phyloP scores from a whole-genome alignment of 2,797 vertebrate species.

The Tenualosa ilisha region DNA sequence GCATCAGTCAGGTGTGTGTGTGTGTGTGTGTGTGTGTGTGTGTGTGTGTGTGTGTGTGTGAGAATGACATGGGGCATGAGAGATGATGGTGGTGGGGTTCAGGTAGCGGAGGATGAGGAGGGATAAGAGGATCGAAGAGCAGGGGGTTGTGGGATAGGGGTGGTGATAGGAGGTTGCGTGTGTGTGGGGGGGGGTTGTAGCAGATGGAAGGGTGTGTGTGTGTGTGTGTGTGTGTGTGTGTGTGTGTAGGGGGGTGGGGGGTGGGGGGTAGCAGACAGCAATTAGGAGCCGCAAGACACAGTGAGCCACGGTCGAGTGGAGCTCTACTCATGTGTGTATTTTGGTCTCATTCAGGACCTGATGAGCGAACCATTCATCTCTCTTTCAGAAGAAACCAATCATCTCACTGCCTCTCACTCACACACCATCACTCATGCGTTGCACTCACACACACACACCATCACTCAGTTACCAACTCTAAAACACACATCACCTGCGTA shows the following conservation, averaged over 20 bases:
- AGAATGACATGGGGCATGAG: neutral
- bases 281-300: neutral
- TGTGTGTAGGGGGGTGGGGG: no score
- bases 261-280: no score
- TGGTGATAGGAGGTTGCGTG: neutral
- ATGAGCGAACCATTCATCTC: neutral
- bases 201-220: no score
- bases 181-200: neutral
- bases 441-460: constrained; percentile 1
- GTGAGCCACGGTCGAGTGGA: neutral
- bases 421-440: neutral
- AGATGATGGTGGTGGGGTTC: no score
- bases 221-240: no score
- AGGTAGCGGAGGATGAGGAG: no score
- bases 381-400: neutral
- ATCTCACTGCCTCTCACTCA: neutral
- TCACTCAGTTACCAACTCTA: no score
- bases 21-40: neutral
- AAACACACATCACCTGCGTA: no score
- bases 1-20: neutral
- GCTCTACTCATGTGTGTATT: neutral
- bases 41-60: neutral
- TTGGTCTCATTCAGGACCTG: neutral
- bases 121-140: neutral
- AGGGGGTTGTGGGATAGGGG: no score